Conservation (phyloP, 53 echinoderm and acorn worm species). For the Patiria pectinifera region DNA sequence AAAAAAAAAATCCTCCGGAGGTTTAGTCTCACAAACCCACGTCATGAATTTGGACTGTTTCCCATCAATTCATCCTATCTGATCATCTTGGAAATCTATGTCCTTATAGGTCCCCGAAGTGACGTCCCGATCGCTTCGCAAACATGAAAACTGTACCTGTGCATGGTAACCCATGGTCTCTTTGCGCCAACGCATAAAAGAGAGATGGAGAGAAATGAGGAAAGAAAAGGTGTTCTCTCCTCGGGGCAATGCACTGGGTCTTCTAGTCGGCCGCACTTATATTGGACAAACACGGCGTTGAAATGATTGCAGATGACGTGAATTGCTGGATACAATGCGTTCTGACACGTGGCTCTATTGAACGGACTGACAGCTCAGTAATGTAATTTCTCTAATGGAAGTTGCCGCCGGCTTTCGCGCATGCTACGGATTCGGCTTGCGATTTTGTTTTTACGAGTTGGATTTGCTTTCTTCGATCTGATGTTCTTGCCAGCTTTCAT, state of each 20-base stretch:
- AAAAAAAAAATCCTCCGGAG: too few species aligned
- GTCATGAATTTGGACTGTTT: too few species aligned
- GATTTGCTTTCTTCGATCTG: not conserved
- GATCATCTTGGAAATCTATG: too few species aligned
- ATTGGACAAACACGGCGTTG: conserved; percentile 26
- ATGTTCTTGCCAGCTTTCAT: not conserved
- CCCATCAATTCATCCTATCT: too few species aligned
- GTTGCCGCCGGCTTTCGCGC: not conserved
- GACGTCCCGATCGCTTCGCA: not conserved
- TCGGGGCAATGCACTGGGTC: not conserved
- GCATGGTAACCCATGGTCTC: not conserved
- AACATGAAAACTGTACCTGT: not conserved
- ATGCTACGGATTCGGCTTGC: not conserved
- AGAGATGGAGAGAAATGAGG: not conserved
- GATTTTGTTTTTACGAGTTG: conserved; percentile 3
- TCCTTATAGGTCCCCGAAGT: not conserved
- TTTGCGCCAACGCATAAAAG: not conserved
- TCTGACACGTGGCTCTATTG: conserved; percentile 36
- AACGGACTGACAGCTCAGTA: conserved; percentile 2
- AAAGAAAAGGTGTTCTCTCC: not conserved
- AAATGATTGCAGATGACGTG: conserved; percentile 35
- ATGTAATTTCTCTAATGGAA: conserved; percentile 53
- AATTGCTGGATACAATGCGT: not conserved
- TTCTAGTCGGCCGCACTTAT: not conserved
- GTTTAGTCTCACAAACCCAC: too few species aligned